phyloP scores from a whole-genome alignment of 92 coral and sea anemone genomes.

The Palythoa grandiflora region DNA sequence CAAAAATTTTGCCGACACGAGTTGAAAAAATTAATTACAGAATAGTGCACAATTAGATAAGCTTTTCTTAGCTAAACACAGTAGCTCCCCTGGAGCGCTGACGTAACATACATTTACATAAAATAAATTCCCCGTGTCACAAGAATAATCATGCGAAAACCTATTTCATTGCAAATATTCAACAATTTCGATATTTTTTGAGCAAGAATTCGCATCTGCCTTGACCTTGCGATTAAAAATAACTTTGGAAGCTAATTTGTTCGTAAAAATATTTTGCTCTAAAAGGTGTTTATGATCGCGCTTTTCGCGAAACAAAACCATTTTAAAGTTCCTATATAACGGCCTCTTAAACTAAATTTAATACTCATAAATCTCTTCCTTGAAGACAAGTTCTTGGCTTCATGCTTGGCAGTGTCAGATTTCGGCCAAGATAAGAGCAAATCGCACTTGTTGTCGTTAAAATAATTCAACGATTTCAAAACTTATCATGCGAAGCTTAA shows the following conservation, averaged over 20 bases:
- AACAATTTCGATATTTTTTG: conserved; percentile 29
- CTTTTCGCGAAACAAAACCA: background rate
- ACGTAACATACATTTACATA: conserved; percentile 35
- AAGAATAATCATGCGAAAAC: conserved; percentile 32
- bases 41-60: conserved; percentile 37
- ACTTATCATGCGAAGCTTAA: conserved; percentile 18
- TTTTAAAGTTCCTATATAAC: background rate
- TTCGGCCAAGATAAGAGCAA: conserved; percentile 43
- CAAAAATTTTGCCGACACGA: conserved; percentile 10
- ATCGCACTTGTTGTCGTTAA: conserved; percentile 20
- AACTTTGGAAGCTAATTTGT: background rate
- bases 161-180: conserved; percentile 33
- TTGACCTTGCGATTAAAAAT: conserved; percentile 34
- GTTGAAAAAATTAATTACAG: conserved; percentile 36
- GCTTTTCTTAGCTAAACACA: conserved; percentile 30
- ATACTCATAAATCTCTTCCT: conserved; percentile 19
- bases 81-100: conserved; percentile 54
- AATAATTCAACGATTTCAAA: conserved; percentile 52
- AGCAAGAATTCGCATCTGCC: conserved; percentile 33
- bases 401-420: conserved; percentile 65
- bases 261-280: background rate
- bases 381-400: conserved; percentile 48
- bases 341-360: conserved; percentile 30
- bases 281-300: background rate
- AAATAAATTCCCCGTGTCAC: conserved; percentile 41